Evolutionary conservation across 2,113 vertebrate species (phyloP), one percentile per base, ranked within the genome.

Genomic region (Acrocephalus kingi): DNA sequence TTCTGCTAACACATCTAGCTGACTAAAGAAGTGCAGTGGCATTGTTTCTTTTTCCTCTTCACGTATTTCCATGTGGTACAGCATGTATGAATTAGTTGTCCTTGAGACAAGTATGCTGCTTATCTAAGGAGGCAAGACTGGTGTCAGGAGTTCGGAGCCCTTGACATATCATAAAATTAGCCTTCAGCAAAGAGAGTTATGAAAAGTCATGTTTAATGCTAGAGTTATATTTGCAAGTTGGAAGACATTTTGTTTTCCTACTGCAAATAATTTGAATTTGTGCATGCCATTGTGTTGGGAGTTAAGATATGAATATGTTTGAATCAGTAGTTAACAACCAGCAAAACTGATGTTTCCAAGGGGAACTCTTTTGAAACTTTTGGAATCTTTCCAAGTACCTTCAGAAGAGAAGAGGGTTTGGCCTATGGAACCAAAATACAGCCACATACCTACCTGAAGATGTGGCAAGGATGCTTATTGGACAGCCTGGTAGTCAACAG

Each of bases 121-220:
- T 96, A 97, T 96, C 93, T 93, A 88, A 69, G 95, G 54, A 91
- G 94, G 95, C 96, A 96, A 80, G 63, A 63, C 19, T 69, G 27
- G 23, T 94, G 91, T 95, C 63, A 93, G 55, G 67, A 79, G 82
- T 85, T 93, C 82, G 90, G 81, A 82, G 63, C 79, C 69, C 75
- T 93, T 93, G 82, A 80, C 49, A 43, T 66, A 67, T 48, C 52
- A 37, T 82, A 89, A 91, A 87, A 91, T 79, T 76, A 89, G 55
- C 46, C 58, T 83, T 83, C 78, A 58, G 45, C 77, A 90, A 90
- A 74, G 19, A 59, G 46, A 37, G 27, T 88, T 67, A 73, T 51
- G 49, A 58, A 91, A 90, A 91, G 13, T 7, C 46, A 5, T 41
- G 37, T 85, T 92, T 85, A 90, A 71, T n/a, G 24, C 41, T 76